Conservation (phyloP, 2,888 invertebrate genomes). For the Aphelenchoides bicaudatus region DNA sequence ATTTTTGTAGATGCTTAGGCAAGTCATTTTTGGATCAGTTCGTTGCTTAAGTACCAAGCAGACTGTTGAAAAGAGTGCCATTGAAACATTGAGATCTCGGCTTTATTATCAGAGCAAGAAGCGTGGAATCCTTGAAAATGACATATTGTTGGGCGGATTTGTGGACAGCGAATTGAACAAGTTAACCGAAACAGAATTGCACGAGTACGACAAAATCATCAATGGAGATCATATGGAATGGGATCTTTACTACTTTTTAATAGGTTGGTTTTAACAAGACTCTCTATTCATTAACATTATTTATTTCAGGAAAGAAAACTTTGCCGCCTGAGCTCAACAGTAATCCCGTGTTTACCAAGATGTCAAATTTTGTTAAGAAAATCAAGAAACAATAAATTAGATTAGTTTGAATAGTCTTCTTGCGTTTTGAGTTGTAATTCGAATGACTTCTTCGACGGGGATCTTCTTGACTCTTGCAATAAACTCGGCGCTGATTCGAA, state of each 20-base stretch:
- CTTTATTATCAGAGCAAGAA: conserved; percentile 58
- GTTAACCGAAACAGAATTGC: conserved; percentile 41
- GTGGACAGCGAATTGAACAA: conserved; percentile 44
- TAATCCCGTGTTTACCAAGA: conserved; percentile 39
- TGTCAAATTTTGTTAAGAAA: conserved; percentile 44
- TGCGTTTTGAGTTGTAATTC: conserved; percentile 61
- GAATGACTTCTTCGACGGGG: conserved; percentile 52
- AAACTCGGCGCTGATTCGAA: conserved; percentile 60
- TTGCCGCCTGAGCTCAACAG: conserved; percentile 37
- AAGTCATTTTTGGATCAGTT: not conserved
- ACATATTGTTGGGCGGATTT: conserved; percentile 60
- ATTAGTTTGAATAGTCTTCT: conserved; percentile 21
- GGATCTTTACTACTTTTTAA: conserved; percentile 57
- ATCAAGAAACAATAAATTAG: not conserved
- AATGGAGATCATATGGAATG: conserved; percentile 60
- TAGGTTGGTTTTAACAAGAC: not conserved
- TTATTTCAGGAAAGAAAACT: conserved; percentile 31
- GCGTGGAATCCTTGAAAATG: conserved; percentile 59
- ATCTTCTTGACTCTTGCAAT: conserved; percentile 61
- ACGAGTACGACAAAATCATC: conserved; percentile 53
- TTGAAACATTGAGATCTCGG: conserved; percentile 37
- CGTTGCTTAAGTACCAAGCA: not conserved
- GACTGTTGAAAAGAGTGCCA: conserved; percentile 4
- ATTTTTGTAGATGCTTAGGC: not conserved
- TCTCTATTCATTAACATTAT: not conserved